Evolutionary conservation across 23 tunicate genomes (phyloP).

Genomic region (Corella eumyota): DNA sequence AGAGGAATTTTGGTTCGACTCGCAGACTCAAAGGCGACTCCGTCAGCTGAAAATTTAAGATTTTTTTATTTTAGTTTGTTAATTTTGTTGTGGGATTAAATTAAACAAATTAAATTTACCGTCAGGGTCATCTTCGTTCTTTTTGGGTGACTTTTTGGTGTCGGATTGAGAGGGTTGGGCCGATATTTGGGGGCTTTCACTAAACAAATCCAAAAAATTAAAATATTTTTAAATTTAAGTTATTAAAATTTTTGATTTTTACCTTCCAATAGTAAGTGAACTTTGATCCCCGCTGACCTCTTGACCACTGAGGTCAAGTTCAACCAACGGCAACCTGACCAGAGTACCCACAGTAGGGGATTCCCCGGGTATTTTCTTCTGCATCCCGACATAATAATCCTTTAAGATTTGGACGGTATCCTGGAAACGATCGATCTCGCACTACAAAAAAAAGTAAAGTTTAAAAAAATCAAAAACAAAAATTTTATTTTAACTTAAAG

Average conservation of each 20-base stretch:
- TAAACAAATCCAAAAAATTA: neutral
- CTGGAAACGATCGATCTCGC: constrained; percentile 83
- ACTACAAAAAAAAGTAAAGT: constrained; percentile 6
- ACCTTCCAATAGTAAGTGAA: constrained; percentile 43
- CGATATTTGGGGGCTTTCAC: constrained; percentile 18
- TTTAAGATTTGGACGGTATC: constrained; percentile 53
- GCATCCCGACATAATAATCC: constrained; percentile 83
- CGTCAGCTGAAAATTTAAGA: too few relatives aligned
- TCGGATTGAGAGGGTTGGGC: constrained; percentile 39
- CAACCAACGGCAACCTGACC: constrained; percentile 54
- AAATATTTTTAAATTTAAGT: neutral
- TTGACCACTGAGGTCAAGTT: constrained; percentile 37
- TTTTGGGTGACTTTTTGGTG: constrained; percentile 22
- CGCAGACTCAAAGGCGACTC: neutral
- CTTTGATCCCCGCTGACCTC: constrained; percentile 25
- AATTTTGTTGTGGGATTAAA: neutral
- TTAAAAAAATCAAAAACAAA: too few relatives aligned
- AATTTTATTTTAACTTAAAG: too few relatives aligned
- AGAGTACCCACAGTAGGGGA: constrained; percentile 14
- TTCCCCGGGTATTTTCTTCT: constrained; percentile 46
- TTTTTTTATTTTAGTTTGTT: too few relatives aligned
- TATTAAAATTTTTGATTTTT: neutral
- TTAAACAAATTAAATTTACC: constrained; percentile 3
- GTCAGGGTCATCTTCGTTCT: constrained; percentile 30
- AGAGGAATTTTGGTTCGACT: constrained; percentile 77